Evolutionary conservation across 2,113 vertebrate species (phyloP), one percentile per base, ranked within the genome.

Genomic region (Ictalurus punctatus): DNA sequence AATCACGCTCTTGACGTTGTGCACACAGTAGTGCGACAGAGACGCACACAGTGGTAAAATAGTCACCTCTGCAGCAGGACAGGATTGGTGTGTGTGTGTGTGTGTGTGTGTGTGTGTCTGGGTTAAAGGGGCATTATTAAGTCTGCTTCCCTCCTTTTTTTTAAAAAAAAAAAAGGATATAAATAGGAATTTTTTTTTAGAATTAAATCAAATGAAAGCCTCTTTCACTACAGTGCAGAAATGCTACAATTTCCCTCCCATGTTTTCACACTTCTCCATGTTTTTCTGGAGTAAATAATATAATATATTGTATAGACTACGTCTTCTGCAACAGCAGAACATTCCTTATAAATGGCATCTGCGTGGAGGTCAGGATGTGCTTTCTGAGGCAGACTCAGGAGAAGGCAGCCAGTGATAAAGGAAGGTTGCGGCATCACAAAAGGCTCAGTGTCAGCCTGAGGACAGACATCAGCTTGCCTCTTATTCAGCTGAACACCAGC

Each of bases 1-100:
- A 95, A 95, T 95, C 94, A 93, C 92, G 94, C 94, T 93, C 94
- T 93, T 92, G 90, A 94, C 92, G 92, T 92, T 93, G 94, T 94
- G 85, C 90, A 90, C 92, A 93, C 90, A 92, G 92, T 91, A 93
- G 48, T 92, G 91, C 93, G 61, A 93, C 85, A 83, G 89, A 94
- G 90, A 91, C 90, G 84, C 90, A 87, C 86, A 73, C 65, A 93
- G 91, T 80, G 73, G 78, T 71, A 88, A 88, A 90, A 74, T 79
- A 90, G 82, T 65, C 65, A 76, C 40, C n/a, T 13, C 83, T 80
- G 92, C 90, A 92, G 84, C 81, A 88, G 83, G 82, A 80, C 67
- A 86, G 69, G 87, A 90, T 78, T 76, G 81, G 54, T 76, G 58
- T 69, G 85, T 52, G 69, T 79, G 63, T 58, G 30, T 82, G 82